phyloP scores from a whole-genome alignment of 2,888 invertebrate species.

The Drosophila mulleri region DNA sequence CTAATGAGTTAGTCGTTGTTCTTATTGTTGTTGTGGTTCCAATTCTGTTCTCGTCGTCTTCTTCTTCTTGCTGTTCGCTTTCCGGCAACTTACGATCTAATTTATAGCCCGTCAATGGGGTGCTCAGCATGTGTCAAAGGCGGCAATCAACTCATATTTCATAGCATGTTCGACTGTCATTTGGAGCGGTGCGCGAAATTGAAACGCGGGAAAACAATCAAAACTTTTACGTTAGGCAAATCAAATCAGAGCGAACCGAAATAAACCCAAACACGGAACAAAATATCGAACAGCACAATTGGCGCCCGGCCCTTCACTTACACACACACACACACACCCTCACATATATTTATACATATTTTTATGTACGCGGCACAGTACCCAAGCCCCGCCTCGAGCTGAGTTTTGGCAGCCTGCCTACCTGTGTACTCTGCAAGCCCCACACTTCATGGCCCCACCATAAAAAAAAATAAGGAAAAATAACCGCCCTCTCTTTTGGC shows the following conservation, averaged over 20 bases:
- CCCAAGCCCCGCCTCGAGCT: constrained; percentile 1
- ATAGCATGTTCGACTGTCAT: constrained; percentile 74
- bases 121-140: constrained; percentile 29
- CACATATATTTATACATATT: constrained; percentile 4
- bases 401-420: constrained; percentile 3
- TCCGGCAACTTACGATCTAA: constrained; percentile 27
- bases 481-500: constrained; percentile 7
- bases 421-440: background rate
- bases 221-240: constrained; percentile 61
- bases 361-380: constrained; percentile 3
- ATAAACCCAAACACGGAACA: constrained; percentile 22
- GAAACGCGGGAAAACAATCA: constrained; percentile 79
- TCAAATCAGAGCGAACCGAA: constrained; percentile 7
- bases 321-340: constrained; percentile 18
- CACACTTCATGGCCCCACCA: background rate
- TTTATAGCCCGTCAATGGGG: constrained; percentile 58
- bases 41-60: background rate
- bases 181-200: constrained; percentile 53
- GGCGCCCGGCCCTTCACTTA: constrained; percentile 5
- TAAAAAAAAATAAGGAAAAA: background rate
- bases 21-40: background rate
- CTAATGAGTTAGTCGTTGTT: constrained; percentile 65
- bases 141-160: constrained; percentile 78
- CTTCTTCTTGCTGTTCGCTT: background rate
- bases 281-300: constrained; percentile 47